phyloP scores from a whole-genome alignment of 2,888 invertebrate species.

The Sarcophaga carnaria region DNA sequence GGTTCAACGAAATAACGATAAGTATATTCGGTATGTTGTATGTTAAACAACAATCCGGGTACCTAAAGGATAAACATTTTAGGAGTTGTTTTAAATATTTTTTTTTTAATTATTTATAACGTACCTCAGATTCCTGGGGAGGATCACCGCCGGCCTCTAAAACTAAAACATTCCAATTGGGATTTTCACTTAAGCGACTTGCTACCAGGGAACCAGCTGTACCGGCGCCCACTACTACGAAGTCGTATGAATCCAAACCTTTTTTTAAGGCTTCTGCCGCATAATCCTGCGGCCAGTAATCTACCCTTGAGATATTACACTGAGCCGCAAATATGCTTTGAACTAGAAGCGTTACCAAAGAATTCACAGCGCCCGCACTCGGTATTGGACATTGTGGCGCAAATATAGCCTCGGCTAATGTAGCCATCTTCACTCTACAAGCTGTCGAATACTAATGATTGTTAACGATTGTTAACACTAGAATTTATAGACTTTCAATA shows the following conservation, averaged over 20 bases:
- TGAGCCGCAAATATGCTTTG: slow-evolving; percentile 84
- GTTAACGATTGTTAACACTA: slow-evolving; percentile 85
- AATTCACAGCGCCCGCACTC: slow-evolving; percentile 76
- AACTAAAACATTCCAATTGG: slow-evolving; percentile 72
- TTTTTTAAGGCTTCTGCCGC: slow-evolving; percentile 74
- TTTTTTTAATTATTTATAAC: not conserved
- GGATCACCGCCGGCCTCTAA: slow-evolving; percentile 74
- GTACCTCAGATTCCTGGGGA: slow-evolving; percentile 73
- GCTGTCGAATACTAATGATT: not conserved
- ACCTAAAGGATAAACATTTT: slow-evolving; percentile 67
- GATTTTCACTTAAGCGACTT: slow-evolving; percentile 74
- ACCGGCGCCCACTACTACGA: slow-evolving; percentile 81
- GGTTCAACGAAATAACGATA: slow-evolving; percentile 72
- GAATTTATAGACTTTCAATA: not conserved
- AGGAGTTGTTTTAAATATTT: not conserved
- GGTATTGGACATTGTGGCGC: slow-evolving; percentile 70
- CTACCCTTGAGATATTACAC: slow-evolving; percentile 82
- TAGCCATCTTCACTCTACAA: slow-evolving; percentile 38
- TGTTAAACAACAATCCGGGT: slow-evolving; percentile 67
- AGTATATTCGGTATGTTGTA: slow-evolving; percentile 69
- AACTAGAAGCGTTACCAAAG: slow-evolving; percentile 82
- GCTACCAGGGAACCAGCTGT: slow-evolving; percentile 80
- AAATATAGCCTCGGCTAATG: not conserved
- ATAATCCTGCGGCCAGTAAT: slow-evolving; percentile 83
- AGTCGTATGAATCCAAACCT: slow-evolving; percentile 76